These are phyloP conservation scores for Drosophila azteca DNA, from an alignment of 1,140 invertebrate species.

Conservation along the genomic window DNA sequence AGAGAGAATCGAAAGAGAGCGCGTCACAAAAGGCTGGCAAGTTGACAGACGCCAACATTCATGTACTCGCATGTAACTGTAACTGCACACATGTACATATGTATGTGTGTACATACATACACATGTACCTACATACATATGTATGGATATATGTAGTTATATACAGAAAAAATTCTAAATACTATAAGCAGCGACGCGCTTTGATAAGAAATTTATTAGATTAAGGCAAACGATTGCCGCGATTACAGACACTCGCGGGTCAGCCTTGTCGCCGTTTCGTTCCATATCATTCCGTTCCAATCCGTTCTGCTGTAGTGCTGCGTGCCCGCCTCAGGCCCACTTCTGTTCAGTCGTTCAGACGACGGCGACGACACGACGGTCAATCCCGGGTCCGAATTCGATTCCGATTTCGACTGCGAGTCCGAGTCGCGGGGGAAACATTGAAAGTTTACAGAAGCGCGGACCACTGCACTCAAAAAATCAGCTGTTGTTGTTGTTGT, in stretches of 20 bases:
- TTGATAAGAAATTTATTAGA: constrained; percentile 80
- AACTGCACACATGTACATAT: constrained; percentile 1
- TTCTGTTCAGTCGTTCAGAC: constrained; percentile 62
- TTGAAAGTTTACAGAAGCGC: constrained; percentile 1
- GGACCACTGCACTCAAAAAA: too few species aligned
- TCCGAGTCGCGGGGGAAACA: neutral
- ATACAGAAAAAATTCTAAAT: constrained; percentile 19
- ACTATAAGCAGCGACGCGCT: constrained; percentile 45
- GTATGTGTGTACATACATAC: constrained; percentile 3
- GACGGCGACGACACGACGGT: constrained; percentile 41
- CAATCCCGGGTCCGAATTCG: constrained; percentile 34
- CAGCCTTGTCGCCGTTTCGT: constrained; percentile 17
- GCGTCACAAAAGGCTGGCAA: constrained; percentile 43
- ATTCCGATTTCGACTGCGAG: neutral
- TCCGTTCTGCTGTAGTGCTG: constrained; percentile 21
- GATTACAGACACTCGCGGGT: constrained; percentile 52
- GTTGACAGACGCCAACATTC: constrained; percentile 27
- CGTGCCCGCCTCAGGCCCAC: constrained; percentile 33
- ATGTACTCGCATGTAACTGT: neutral
- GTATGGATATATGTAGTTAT: neutral
- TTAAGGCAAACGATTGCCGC: constrained; percentile 71
- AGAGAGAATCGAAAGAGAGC: constrained; percentile 24
- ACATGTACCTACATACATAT: constrained; percentile 8
- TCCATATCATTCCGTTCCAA: constrained; percentile 10
- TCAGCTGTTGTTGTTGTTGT: neutral